Base-by-base conservation (phyloP, 2,797 vertebrate genomes). In the Phrynocephalus vlangalii region DNA sequence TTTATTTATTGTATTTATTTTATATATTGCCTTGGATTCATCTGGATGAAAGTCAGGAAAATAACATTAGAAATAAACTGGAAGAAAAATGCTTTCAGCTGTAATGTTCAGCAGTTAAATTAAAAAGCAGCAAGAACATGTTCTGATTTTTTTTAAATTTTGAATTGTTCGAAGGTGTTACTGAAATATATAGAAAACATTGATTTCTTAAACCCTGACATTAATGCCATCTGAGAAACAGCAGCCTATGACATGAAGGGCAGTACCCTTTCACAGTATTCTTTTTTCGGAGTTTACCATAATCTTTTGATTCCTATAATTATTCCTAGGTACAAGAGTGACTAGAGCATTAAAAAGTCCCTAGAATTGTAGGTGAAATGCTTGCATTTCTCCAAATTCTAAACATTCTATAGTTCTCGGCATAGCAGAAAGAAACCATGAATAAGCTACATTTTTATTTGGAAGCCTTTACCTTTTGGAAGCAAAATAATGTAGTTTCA, bases 351-450 rank as follows among this genome's bases (percentile, higher is more conserved):
- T 87, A 90, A 86, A 20, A 91, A 79, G 38, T 84, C 81, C 85
- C 48, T 68, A 52, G 44, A 66, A 1, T 80, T 1, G 2, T 86
- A 90, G 84, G 63, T 76, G 20, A 0, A 90, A 82, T 85, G 79
- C 90, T 91, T 93, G 91, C 68, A 91, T 93, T 91, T 83, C 79
- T 89, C 50, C 82, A 89, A 84, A 88, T 84, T 94, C 63, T 94
- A 92, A 93, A 22, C 73, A 15, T 88, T 89, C 84, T 83, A 88
- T 20, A 92, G 93, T 63, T 18, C 60, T 20, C 60, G 16, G 60
- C 13, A 15, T 63, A 92, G 33, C 76, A 82, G 75, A 70, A 88
- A 91, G 88, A 92, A 92, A 95, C 82, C 26, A 48, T 81, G 66
- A 84, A 30, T 85, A 87, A 92, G 91, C 87, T 90, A 90, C 38